Conservation (phyloP, 53 echinoderm and acorn worm genomes). For the Stichopus horrens region DNA sequence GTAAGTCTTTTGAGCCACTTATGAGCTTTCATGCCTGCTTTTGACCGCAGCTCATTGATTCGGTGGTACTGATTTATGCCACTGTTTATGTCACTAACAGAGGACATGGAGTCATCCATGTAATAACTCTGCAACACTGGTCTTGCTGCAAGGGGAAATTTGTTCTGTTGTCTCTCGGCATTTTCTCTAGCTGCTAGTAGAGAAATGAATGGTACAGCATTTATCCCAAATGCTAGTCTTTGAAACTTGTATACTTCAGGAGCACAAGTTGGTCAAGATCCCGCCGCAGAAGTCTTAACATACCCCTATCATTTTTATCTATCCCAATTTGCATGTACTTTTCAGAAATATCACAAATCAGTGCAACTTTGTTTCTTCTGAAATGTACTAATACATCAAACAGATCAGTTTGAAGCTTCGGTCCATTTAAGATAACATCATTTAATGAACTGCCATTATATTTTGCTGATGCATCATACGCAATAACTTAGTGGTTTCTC, state of each 20-base stretch:
- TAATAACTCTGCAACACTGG: slow-evolving; percentile 25
- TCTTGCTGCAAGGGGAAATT: slow-evolving; percentile 42
- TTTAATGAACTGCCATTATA: slow-evolving; percentile 19
- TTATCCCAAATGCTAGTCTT: slow-evolving; percentile 36
- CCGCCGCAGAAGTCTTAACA: slow-evolving; percentile 43
- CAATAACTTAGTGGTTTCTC: slow-evolving; percentile 46
- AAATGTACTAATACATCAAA: slow-evolving; percentile 41
- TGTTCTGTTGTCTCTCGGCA: slow-evolving; percentile 15
- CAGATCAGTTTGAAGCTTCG: slow-evolving; percentile 34
- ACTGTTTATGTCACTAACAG: slow-evolving; percentile 29
- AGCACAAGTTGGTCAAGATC: slow-evolving; percentile 18
- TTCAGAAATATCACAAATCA: slow-evolving; percentile 40
- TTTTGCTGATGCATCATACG: slow-evolving; percentile 46
- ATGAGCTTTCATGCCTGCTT: slow-evolving; percentile 60
- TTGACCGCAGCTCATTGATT: not conserved
- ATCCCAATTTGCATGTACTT: slow-evolving; percentile 39
- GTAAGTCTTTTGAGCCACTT: slow-evolving; percentile 61
- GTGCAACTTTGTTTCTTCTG: slow-evolving; percentile 8
- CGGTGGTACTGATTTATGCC: slow-evolving; percentile 1
- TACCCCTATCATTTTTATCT: slow-evolving; percentile 19
- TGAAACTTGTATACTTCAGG: slow-evolving; percentile 33
- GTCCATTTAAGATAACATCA: slow-evolving; percentile 26
- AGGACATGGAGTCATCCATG: slow-evolving; percentile 35
- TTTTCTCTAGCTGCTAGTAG: not conserved
- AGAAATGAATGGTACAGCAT: slow-evolving; percentile 44